These are phyloP conservation scores for Megalops atlanticus DNA, from an alignment of 2,113 vertebrate species.

Conservation along the genomic window DNA sequence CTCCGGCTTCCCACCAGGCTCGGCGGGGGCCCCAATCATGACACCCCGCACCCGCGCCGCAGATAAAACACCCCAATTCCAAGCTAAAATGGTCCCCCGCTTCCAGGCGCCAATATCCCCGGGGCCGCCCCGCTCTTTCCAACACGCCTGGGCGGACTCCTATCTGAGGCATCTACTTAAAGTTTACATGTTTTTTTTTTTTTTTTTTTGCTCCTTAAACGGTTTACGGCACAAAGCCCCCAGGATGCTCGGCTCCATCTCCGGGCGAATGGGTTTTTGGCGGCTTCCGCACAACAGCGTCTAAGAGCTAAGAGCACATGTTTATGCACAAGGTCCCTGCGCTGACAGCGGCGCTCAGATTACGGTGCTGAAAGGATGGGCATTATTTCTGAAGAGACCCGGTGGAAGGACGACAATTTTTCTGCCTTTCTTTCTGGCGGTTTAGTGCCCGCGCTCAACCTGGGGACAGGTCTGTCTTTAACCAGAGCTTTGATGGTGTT, in stretches of 20 bases:
- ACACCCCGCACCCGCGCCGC: constrained; percentile 17
- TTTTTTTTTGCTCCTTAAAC: constrained; percentile 23
- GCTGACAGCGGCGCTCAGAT: not conserved
- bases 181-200: constrained; percentile 25
- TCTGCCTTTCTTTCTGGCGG: not conserved
- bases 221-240: constrained; percentile 7
- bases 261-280: not conserved
- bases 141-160: not conserved
- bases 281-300: not conserved
- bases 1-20: constrained; percentile 28
- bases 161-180: constrained; percentile 17
- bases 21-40: constrained; percentile 38
- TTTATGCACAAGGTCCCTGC: constrained; percentile 4
- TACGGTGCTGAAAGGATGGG: not conserved
- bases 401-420: not conserved
- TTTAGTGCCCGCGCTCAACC: not conserved
- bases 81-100: constrained; percentile 13
- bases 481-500: not conserved
- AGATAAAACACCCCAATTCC: constrained; percentile 9
- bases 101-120: not conserved
- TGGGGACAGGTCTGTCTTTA: not conserved
- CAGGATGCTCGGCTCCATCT: constrained; percentile 15
- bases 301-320: constrained; percentile 8
- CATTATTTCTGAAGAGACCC: not conserved
- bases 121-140: not conserved